phyloP scores from a whole-genome alignment of 2,888 invertebrate genomes.

The Drosophila silvestris region DNA sequence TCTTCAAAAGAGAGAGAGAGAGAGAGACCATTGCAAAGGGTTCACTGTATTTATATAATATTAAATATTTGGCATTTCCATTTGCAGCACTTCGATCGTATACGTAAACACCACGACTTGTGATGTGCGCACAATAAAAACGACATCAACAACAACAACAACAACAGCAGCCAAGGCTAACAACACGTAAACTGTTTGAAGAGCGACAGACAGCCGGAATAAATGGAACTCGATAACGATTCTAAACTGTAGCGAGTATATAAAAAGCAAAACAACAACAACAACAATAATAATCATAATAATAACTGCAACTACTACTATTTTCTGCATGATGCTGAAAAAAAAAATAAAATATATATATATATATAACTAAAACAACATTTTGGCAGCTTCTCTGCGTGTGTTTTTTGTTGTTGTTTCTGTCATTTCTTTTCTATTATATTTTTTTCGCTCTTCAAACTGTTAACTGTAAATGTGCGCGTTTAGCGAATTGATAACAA shows the following conservation, averaged over 20 bases:
- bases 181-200: constrained; percentile 20
- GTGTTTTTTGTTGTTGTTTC: constrained; percentile 35
- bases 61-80: neutral
- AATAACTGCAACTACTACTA: constrained; percentile 9
- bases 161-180: constrained; percentile 11
- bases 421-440: constrained; percentile 7
- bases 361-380: neutral
- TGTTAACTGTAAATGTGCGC: constrained; percentile 40
- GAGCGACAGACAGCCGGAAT: neutral
- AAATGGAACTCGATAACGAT: constrained; percentile 1
- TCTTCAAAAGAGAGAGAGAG: neutral
- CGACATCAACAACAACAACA: constrained; percentile 14
- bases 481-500: constrained; percentile 45
- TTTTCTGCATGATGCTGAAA: constrained; percentile 29
- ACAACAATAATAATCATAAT: constrained; percentile 1
- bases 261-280: constrained; percentile 16
- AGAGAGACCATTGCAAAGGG: neutral
- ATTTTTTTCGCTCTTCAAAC: constrained; percentile 5
- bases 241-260: neutral
- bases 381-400: constrained; percentile 28
- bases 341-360: neutral
- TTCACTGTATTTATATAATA: neutral
- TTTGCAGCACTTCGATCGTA: constrained; percentile 59
- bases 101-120: constrained; percentile 60
- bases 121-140: constrained; percentile 36